Evolutionary conservation across 2,888 invertebrate genomes (phyloP), one percentile per base, ranked within the genome.

Genomic region (Onchidella celtica): DNA sequence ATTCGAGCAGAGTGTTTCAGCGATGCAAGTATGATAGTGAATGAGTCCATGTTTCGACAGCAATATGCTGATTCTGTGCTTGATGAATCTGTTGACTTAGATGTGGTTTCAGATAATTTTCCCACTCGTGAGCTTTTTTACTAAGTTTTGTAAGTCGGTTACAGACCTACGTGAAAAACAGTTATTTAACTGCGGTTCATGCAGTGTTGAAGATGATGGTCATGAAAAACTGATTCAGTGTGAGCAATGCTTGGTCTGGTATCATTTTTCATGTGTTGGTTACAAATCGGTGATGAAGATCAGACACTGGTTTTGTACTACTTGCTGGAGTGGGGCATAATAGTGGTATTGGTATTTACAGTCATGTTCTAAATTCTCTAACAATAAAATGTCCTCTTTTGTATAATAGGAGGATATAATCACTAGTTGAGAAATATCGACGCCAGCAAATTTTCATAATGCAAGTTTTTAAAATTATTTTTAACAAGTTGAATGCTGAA

Each of bases 181-280:
- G 27, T 29, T 32, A 27, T 66, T 66, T 66, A 6, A 66, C 66
- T 66, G 66, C 29, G 66, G 66, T 66, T 66, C 66, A 32, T 66
- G 66, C 21, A 11, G 34, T 66, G 34, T 32, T 66, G 66, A 29
- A 29, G 66, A 66, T 32, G 66, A 66, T 32, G 27, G 34, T 9
- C 17, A 27, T 29, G 66, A 66, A 32, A 66, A 66, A 29, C 17
- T 66, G 66, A 32, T 66, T 11, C 66, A 66, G 21, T 66, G 66
- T 66, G 66, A 66, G 32, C 66, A 32, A 29, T 66, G 66, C 34
- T 66, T 66, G 66, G 27, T 66, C 29, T 66, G 66, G 66, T 32
- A 66, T 66, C 66, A 66, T 21, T 66, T 66, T 66, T 66, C 61
- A 11, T 47, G 47, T 47, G 47, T 47, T 47, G 47, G 47, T 17